A percentile compares a stretch with the other conserved stretches of the same genome.
Conservation (phyloP, 2,113 vertebrate genomes). For the mouse (Mus musculus) region GRCm39 chr12:72504001-72504500, state of each 20-base stretch:
- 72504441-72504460: background rate
- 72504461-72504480: background rate
- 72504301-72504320: background rate
- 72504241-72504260: slow-evolving; percentile 30
- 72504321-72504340: background rate
- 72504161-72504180: background rate
- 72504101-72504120: too few relatives aligned
- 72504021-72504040: too few relatives aligned
- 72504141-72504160: background rate
- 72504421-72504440: background rate
- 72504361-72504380: background rate
- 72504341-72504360: slow-evolving; percentile 22
- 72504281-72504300: slow-evolving; percentile 2
- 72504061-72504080: too few relatives aligned
- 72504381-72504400: background rate
- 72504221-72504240: slow-evolving; percentile 3
- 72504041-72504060: too few relatives aligned
- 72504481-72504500: background rate
- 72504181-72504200: slow-evolving; percentile 17
- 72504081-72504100: too few relatives aligned
- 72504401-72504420: background rate
- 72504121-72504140: background rate
- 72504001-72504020: too few relatives aligned
- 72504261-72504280: background rate
- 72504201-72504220: background rate